Conservation (phyloP, 1,140 invertebrate genomes). For the Parapsyche elsis region DNA sequence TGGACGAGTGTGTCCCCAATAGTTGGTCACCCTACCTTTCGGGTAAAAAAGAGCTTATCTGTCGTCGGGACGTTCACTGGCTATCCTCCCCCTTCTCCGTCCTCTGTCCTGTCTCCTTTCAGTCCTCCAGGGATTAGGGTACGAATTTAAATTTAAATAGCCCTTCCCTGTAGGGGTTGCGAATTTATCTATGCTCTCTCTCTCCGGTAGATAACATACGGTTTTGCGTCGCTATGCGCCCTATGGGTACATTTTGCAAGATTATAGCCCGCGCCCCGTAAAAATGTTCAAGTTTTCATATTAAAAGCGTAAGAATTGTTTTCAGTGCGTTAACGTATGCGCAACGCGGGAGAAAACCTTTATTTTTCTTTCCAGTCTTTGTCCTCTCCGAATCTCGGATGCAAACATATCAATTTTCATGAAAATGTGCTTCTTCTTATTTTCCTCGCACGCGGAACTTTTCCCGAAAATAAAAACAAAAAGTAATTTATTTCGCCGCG, state of each 20-base stretch:
- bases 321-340: neutral
- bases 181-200: constrained; percentile 47
- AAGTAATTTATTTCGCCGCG: constrained; percentile 1
- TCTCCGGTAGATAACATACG: constrained; percentile 39
- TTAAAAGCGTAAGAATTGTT: constrained; percentile 25
- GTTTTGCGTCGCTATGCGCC: constrained; percentile 30
- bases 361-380: neutral
- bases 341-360: neutral
- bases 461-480: neutral
- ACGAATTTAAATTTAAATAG: constrained; percentile 56
- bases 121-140: constrained; percentile 49
- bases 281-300: constrained; percentile 37
- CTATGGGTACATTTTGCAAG: constrained; percentile 42
- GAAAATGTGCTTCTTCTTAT: neutral
- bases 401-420: constrained; percentile 7
- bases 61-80: constrained; percentile 38
- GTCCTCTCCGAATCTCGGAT: neutral
- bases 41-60: constrained; percentile 52
- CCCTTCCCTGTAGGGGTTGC: constrained; percentile 44
- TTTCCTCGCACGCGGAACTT: neutral
- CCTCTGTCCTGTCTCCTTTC: constrained; percentile 31
- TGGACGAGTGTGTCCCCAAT: neutral
- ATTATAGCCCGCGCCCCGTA: constrained; percentile 7
- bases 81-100: neutral
- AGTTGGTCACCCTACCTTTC: constrained; percentile 19